Evolutionary conservation across 2,113 vertebrate genomes (phyloP), one percentile per base, ranked within the genome.

Genomic region (Chaetura pelagica): DNA sequence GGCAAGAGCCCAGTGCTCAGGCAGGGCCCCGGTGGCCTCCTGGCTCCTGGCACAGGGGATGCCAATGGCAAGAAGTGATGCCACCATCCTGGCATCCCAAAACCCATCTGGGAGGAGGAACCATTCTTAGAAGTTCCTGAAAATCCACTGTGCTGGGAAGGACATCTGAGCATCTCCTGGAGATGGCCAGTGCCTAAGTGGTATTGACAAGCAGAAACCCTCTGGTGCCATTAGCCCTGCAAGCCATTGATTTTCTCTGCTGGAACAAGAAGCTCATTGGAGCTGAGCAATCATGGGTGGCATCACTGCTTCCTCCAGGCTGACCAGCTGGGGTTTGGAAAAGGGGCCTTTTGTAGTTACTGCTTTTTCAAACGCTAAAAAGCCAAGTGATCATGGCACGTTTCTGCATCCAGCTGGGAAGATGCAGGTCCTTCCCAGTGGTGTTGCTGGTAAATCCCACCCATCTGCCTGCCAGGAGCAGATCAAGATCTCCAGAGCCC

Each of bases 221-320:
- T 78, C 77, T 8, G 61, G 44, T 95, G 64, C 87, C 93, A 66
- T 69, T 82, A 93, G 62, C 24, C 0, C 4, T 38, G 71, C 24
- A 20, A 55, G 27, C 10, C 78, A 87, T 91, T 29, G 78, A 96
- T 90, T 85, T 92, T 72, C 82, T n/a, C 27, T 84, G 84, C 80
- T 90, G 91, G 81, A 87, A 90, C 77, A 95, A 95, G 95, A 30
- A 97, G 73, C 81, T 97, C 94, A 46, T 27, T 0, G 2, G 44
- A 72, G 91, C 94, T 94, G 91, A 92, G 89, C 84, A 94, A 86
- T 84, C 82, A 30, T 3, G 9, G 84, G 89, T 46, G 51, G 85
- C 93, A 93, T 55, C 4, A 1, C 73, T 2, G 12, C 64, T 57
- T 96, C 84, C 66, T 74, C 76, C 1, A 9, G 61, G 71, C 87